phyloP scores from a whole-genome alignment of 2,113 vertebrate genomes.

The Eulemur macaco region DNA sequence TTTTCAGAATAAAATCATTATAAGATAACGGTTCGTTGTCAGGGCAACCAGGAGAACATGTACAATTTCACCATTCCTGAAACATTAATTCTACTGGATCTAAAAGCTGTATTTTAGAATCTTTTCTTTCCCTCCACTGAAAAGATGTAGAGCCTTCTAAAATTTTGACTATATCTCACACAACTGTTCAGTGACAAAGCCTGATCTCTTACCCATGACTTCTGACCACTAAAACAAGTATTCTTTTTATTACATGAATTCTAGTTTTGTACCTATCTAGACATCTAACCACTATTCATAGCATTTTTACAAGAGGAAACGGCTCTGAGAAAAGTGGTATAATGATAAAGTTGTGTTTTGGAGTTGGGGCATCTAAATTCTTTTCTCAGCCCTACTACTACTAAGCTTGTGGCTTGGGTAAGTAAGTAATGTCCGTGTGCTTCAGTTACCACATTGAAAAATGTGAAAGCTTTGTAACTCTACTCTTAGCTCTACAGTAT shows the following conservation, averaged over 20 bases:
- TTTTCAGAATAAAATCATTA: neutral
- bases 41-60: neutral
- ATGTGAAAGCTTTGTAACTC: neutral
- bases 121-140: neutral
- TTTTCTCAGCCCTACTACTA: neutral
- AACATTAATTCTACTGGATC: neutral
- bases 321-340: neutral
- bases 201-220: neutral
- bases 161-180: neutral
- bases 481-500: neutral
- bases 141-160: neutral
- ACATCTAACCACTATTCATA: neutral
- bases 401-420: neutral
- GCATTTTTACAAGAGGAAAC: neutral
- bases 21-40: neutral
- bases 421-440: neutral
- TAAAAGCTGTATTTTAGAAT: neutral
- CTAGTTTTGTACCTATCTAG: neutral
- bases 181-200: neutral
- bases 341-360: neutral
- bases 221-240: neutral
- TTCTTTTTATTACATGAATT: neutral
- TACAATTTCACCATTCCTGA: neutral
- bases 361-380: neutral
- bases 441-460: slow-evolving; percentile 34